Percentiles rank a stretch among this genome's conserved stretches.
phyloP scores from a whole-genome alignment of 1,140 invertebrate species.

The Papilio dardanus region DNA sequence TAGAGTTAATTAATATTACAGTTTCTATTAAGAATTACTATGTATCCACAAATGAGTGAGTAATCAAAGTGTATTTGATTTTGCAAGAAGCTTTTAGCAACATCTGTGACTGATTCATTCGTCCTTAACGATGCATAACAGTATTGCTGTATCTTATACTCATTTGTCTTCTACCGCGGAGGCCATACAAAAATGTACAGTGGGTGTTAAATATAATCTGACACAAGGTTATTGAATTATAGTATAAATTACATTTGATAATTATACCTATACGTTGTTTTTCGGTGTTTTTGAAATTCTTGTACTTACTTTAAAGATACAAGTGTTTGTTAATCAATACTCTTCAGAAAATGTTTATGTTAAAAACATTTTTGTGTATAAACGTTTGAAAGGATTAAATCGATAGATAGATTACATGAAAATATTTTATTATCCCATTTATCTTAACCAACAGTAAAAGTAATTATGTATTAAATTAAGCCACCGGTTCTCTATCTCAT shows the following conservation, averaged over 20 bases:
- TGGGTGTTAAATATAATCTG: conserved; percentile 21
- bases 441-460: neutral
- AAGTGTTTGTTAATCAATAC: too few species aligned
- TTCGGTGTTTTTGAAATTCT: too few species aligned
- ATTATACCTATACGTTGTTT: too few species aligned
- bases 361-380: neutral
- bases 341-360: neutral
- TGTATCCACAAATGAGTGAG: neutral
- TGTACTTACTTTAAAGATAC: too few species aligned
- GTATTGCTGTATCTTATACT: conserved; percentile 19
- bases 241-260: neutral
- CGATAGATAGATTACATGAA: neutral
- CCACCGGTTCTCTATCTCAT: conserved; percentile 22
- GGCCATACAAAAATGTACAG: conserved; percentile 16
- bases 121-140: conserved; percentile 29
- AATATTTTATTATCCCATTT: neutral
- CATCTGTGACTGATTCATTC: conserved; percentile 37
- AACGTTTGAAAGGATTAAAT: neutral
- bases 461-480: neutral
- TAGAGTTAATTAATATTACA: neutral
- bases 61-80: conserved; percentile 8
- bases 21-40: neutral
- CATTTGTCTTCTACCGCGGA: conserved; percentile 25
- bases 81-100: conserved; percentile 30
- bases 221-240: conserved; percentile 9